A percentile compares a stretch with the other conserved stretches of the same genome.
phyloP scores from a whole-genome alignment of 1,140 invertebrate species.

The Caligus rogercresseyi region DNA sequence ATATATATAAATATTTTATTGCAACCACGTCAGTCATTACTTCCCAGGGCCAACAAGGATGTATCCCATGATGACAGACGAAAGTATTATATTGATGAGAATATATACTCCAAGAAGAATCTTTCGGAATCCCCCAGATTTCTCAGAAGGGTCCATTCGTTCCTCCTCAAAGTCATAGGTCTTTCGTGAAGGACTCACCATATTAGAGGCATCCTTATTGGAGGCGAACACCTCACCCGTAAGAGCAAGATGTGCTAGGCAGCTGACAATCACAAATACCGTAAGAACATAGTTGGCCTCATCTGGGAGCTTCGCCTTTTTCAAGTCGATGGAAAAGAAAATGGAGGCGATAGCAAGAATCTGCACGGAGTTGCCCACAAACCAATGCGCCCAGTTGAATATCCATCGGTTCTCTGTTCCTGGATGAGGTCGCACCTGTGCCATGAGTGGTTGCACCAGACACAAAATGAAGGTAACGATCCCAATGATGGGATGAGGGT shows the following conservation, averaged over 20 bases:
- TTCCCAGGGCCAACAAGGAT: background rate
- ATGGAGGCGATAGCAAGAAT: constrained; percentile 75
- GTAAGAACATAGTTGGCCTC: constrained; percentile 72
- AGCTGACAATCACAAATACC: constrained; percentile 69
- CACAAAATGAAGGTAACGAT: constrained; percentile 36
- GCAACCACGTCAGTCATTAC: too few relatives aligned
- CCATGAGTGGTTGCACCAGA: constrained; percentile 67
- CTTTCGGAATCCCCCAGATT: background rate
- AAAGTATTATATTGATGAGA: background rate
- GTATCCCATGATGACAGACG: background rate
- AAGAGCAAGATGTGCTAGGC: constrained; percentile 64
- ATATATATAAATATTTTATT: too few relatives aligned
- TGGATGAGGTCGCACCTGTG: constrained; percentile 65
- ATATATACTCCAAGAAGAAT: background rate
- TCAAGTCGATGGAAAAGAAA: constrained; percentile 69
- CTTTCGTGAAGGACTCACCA: background rate
- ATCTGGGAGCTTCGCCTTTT: constrained; percentile 60
- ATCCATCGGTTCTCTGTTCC: constrained; percentile 54
- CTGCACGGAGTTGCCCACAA: constrained; percentile 75
- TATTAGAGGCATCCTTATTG: background rate
- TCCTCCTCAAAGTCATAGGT: background rate
- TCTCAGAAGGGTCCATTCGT: background rate
- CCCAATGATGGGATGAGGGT: constrained; percentile 18
- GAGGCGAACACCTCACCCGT: constrained; percentile 37
- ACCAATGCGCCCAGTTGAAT: constrained; percentile 91